These are phyloP conservation scores for Heliconius erato DNA, from an alignment of 2,888 invertebrate genomes.

Conservation along the genomic window DNA sequence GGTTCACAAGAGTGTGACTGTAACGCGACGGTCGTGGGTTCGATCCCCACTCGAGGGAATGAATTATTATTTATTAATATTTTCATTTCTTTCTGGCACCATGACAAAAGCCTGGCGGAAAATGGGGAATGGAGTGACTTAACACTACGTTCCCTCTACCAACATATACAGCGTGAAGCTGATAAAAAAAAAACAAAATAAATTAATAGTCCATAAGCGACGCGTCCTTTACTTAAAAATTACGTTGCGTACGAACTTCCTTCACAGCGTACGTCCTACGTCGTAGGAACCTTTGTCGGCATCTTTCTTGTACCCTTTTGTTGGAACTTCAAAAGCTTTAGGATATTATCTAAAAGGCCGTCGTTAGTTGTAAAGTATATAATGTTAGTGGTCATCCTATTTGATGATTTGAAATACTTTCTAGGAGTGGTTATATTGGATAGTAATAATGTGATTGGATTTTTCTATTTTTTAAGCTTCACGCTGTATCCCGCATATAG, in stretches of 20 bases:
- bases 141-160: no score
- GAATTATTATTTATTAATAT: no score
- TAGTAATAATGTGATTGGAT: neutral
- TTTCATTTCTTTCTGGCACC: no score
- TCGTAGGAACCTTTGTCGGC: conserved; percentile 30
- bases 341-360: conserved; percentile 40
- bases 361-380: conserved; percentile 36
- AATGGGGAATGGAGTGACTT: no score
- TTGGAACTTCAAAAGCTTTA: conserved; percentile 37
- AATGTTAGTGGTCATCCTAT: conserved; percentile 30
- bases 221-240: conserved; percentile 14
- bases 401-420: conserved; percentile 42
- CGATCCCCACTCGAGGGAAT: no score
- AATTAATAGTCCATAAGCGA: neutral
- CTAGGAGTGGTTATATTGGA: conserved; percentile 11
- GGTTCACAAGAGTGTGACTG: no score
- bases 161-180: no score
- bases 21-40: no score
- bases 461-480: no score
- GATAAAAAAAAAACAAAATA: neutral
- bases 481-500: no score
- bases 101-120: no score
- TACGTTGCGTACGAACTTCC: conserved; percentile 24
- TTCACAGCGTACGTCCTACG: neutral
- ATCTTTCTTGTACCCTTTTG: conserved; percentile 32